Percentiles rank a stretch among this genome's conserved stretches.
These are phyloP conservation scores for Dynastes grantii DNA, from an alignment of 2,888 invertebrate genomes.

Conservation along the genomic window DNA sequence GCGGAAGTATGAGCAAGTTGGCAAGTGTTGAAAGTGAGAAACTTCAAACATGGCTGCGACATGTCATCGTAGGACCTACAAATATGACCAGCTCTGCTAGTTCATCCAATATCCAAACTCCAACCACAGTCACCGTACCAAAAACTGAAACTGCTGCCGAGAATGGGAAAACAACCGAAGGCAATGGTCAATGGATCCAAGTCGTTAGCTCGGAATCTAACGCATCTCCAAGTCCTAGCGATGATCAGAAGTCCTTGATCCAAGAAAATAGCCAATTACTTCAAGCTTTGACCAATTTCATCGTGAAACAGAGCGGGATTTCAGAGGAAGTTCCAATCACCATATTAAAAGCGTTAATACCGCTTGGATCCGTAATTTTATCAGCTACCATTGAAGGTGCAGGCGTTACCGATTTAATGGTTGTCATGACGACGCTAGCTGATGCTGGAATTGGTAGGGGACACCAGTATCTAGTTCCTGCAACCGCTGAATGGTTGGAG, in stretches of 20 bases:
- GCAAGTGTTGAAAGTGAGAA: constrained; percentile 77
- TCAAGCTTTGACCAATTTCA: constrained; percentile 80
- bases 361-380: constrained; percentile 80
- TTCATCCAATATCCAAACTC: constrained; percentile 72
- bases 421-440: constrained; percentile 87
- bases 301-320: constrained; percentile 80
- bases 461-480: constrained; percentile 86
- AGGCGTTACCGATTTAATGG: constrained; percentile 86
- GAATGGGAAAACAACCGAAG: constrained; percentile 56
- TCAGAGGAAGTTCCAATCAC: constrained; percentile 77
- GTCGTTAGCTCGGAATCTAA: constrained; percentile 58
- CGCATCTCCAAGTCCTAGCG: constrained; percentile 66
- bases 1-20: constrained; percentile 78
- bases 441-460: constrained; percentile 83
- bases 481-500: constrained; percentile 86
- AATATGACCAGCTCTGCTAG: constrained; percentile 69
- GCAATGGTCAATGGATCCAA: constrained; percentile 58
- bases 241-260: constrained; percentile 72
- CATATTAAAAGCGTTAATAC: constrained; percentile 82
- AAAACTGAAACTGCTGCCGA: constrained; percentile 64
- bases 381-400: constrained; percentile 77
- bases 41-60: constrained; percentile 78
- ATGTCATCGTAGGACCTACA: constrained; percentile 77
- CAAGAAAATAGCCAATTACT: constrained; percentile 82
- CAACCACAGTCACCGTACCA: constrained; percentile 71